Evolutionary conservation across 2,888 invertebrate species (phyloP).

Genomic region (Limulus polyphemus): DNA sequence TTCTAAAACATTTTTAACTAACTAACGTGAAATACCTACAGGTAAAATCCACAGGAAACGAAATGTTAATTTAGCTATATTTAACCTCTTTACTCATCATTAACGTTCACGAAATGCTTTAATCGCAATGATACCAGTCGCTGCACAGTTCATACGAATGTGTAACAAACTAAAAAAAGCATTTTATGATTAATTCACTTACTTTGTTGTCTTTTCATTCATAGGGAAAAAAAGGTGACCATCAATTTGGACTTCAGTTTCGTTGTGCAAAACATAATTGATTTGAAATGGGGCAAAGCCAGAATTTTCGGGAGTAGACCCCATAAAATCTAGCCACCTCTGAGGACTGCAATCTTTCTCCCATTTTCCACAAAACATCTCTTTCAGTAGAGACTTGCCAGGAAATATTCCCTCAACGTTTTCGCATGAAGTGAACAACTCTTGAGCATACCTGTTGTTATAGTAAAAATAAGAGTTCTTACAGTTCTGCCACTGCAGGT

Average conservation of each 20-base stretch:
- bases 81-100: no score
- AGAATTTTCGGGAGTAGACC: conserved; percentile 19
- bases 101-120: no score
- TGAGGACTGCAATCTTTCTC: conserved; percentile 18
- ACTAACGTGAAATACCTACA: no score
- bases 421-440: conserved; percentile 20
- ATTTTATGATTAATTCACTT: neutral
- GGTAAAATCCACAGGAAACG: no score
- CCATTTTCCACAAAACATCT: conserved; percentile 21
- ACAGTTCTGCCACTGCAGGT: no score
- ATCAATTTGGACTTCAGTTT: neutral
- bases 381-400: conserved; percentile 19
- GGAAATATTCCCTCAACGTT: conserved; percentile 21
- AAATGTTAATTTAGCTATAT: no score
- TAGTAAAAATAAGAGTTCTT: neutral
- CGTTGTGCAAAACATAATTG: neutral
- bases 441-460: conserved; percentile 12
- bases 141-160: no score
- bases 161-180: no score
- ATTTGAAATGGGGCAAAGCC: conserved; percentile 25
- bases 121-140: no score
- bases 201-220: neutral
- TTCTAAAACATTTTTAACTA: no score
- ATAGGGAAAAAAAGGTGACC: neutral
- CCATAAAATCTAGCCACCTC: conserved; percentile 22